These are phyloP conservation scores for Chloroclysta siterata DNA, from an alignment of 2,888 invertebrate species.

Conservation along the genomic window DNA sequence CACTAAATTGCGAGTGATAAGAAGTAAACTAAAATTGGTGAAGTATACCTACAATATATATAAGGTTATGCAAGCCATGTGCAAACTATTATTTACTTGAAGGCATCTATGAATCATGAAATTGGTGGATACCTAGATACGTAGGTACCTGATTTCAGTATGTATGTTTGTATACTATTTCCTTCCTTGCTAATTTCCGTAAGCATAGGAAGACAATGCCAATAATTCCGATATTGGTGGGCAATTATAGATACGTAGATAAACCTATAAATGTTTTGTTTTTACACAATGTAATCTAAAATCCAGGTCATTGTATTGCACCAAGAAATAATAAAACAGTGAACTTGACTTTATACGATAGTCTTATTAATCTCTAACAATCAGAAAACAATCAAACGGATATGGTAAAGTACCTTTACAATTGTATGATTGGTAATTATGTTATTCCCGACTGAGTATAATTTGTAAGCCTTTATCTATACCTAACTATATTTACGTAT, in stretches of 20 bases:
- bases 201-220: background rate
- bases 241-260: slow-evolving; percentile 4
- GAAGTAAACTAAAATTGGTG: too few species aligned
- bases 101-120: too few species aligned
- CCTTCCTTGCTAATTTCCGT: background rate
- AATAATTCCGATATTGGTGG: background rate
- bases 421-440: background rate
- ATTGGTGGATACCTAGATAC: too few species aligned
- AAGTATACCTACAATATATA: too few species aligned
- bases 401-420: background rate
- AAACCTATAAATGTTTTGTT: background rate
- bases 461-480: background rate
- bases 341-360: slow-evolving; percentile 16
- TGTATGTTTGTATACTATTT: background rate
- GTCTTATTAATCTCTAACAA: background rate
- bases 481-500: too few species aligned
- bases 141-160: too few species aligned
- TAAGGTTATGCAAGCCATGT: too few species aligned
- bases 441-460: background rate
- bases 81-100: too few species aligned
- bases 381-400: background rate
- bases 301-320: slow-evolving; percentile 23
- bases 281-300: slow-evolving; percentile 12
- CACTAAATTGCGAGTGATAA: too few species aligned
- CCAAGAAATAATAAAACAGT: background rate